Evolutionary conservation across 2,888 invertebrate species (phyloP), one percentile per base, ranked within the genome.

Genomic region (Macaria liturata): DNA sequence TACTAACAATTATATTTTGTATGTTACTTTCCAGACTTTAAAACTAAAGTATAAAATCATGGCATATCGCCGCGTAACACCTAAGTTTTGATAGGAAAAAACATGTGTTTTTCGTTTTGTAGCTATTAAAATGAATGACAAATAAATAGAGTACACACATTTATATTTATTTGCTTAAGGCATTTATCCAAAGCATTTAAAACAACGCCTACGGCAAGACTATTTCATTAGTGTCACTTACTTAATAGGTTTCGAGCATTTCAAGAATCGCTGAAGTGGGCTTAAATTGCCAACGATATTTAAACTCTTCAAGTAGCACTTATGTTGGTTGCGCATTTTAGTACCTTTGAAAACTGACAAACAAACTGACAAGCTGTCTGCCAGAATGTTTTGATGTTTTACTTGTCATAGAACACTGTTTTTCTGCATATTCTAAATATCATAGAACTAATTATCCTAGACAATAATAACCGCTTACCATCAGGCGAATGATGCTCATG

Each of bases 171-270:
- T 44, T 54, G 8, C 32, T 8, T 4, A 6, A 34, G 1, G 31
- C 4, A 39, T 39, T 7, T 54, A 31, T 9, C 30, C 32, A 8
- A 40, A 49, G 46, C 40, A 3, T 49, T 50, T 42, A 42, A 51
- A 57, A 31, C 34, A 32, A 30, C 20, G 46, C 4, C 40, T 37
- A 47, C 51, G 8, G 31, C 43, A 45, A 9, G 32, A 53, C 40
- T 49, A 42, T 48, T 58, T 58, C 57, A 58, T 49, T 51, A 57
- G 40, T 40, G 51, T 53, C 46, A 49, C 46, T 52, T 58, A 48
- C 46, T 53, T 53, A 49, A 46, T 51, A 52, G 46, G 46, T 46
- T 49, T 53, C 32, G 20, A 54, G 49, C 31, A 32, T 54, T 58
- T 54, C 45, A 40, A 54, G 58, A 37, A 42, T 46, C 46, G 42